Evolutionary conservation across 37 sponge, comb jelly and placozoan species (phyloP).

Genomic region (Petrosia ficiformis): DNA sequence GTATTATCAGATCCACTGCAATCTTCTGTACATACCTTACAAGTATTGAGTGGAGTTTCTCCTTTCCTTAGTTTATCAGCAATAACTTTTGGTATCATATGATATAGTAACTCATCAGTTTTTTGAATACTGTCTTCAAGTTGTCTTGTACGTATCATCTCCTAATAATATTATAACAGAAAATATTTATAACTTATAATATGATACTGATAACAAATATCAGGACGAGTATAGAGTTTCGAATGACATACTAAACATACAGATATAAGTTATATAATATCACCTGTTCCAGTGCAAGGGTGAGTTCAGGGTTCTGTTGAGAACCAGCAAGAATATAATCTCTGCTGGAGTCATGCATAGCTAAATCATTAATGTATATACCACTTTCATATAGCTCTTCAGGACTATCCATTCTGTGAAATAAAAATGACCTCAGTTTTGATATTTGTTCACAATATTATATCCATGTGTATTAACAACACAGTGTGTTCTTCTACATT

Average conservation of each 20-base stretch:
- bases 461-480: too few relatives aligned
- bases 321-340: constrained; percentile 65
- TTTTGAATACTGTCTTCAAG: constrained; percentile 51
- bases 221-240: too few relatives aligned
- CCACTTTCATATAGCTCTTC: constrained; percentile 59
- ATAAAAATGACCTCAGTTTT: background rate
- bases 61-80: constrained; percentile 69
- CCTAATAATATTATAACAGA: constrained; percentile 21
- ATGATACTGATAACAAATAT: background rate
- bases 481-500: too few relatives aligned
- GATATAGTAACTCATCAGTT: constrained; percentile 75
- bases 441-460: too few relatives aligned
- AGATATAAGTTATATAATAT: too few relatives aligned
- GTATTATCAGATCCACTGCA: background rate
- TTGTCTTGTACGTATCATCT: constrained; percentile 46
- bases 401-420: constrained; percentile 51
- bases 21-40: background rate
- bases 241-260: too few relatives aligned
- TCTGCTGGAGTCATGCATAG: constrained; percentile 70
- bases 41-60: constrained; percentile 60
- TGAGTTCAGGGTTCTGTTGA: constrained; percentile 55
- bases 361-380: constrained; percentile 63
- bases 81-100: constrained; percentile 71
- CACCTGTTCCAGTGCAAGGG: constrained; percentile 59
- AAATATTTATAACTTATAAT: background rate